phyloP scores from a whole-genome alignment of 2,888 invertebrate genomes.

The Parnassius mnemosyne region DNA sequence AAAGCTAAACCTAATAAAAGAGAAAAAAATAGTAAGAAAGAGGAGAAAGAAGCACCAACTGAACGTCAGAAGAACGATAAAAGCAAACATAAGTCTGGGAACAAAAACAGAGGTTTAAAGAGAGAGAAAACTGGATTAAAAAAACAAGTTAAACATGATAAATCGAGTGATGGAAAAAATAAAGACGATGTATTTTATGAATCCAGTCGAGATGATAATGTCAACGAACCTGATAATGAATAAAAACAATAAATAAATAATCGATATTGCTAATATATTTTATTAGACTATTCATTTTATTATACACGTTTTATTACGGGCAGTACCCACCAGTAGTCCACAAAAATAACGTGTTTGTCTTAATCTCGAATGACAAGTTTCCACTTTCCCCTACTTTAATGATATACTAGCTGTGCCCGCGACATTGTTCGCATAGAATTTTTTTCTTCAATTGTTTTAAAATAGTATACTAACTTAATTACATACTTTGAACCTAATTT shows the following conservation, averaged over 20 bases:
- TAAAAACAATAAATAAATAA: slow-evolving; percentile 31
- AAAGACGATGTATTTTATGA: slow-evolving; percentile 53
- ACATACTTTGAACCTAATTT: too few relatives aligned
- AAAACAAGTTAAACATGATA: slow-evolving; percentile 26
- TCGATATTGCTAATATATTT: too few relatives aligned
- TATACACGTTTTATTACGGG: too few relatives aligned
- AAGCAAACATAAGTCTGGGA: slow-evolving; percentile 8
- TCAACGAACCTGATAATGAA: slow-evolving; percentile 60
- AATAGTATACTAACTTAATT: too few relatives aligned
- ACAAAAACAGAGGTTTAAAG: slow-evolving; percentile 8
- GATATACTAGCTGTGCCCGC: too few relatives aligned
- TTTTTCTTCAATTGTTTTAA: too few relatives aligned
- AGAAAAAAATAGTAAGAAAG: slow-evolving; percentile 12
- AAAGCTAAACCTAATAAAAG: slow-evolving; percentile 12
- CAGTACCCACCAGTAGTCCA: too few relatives aligned
- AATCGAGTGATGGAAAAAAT: slow-evolving; percentile 5
- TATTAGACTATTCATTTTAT: too few relatives aligned
- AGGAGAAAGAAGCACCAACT: slow-evolving; percentile 8
- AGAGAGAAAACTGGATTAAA: slow-evolving; percentile 21
- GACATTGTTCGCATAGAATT: too few relatives aligned
- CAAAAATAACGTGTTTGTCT: too few relatives aligned
- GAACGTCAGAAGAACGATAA: slow-evolving; percentile 17
- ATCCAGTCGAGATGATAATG: slow-evolving; percentile 66
- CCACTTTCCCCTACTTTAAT: too few relatives aligned
- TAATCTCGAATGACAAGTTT: too few relatives aligned